Conservation (phyloP, 2,113 vertebrate species). For the Xenus cinereus region DNA sequence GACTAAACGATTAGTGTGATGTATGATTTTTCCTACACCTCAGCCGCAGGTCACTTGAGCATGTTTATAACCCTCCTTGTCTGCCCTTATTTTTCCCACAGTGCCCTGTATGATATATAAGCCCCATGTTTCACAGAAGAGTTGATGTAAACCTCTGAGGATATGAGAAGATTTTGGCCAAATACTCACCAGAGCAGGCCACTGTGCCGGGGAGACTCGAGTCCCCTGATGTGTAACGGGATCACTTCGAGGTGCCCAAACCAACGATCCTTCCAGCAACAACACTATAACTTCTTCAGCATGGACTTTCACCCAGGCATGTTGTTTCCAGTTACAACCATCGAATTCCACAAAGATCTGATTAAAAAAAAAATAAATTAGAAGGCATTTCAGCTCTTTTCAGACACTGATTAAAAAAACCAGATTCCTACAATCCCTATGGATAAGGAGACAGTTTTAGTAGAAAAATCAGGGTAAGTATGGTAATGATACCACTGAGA, state of each 20-base stretch:
- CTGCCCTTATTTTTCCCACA: background rate
- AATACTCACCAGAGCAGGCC: constrained; percentile 92
- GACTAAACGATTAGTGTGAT: background rate
- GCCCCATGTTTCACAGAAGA: background rate
- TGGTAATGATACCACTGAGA: background rate
- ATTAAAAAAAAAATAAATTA: background rate
- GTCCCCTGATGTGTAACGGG: constrained; percentile 71
- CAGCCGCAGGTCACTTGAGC: background rate
- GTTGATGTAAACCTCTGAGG: background rate
- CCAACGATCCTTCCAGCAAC: constrained; percentile 88
- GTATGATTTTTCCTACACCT: background rate
- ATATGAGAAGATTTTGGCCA: background rate
- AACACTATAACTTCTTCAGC: constrained; percentile 91
- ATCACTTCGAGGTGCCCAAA: constrained; percentile 87
- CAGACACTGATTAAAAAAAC: background rate
- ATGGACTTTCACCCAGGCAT: constrained; percentile 95
- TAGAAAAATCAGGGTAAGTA: background rate
- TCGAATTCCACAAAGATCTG: constrained; percentile 98
- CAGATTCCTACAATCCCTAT: background rate
- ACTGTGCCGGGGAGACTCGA: constrained; percentile 75
- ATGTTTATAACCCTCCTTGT: background rate
- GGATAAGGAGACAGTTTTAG: background rate
- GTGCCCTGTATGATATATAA: background rate
- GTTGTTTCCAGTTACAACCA: constrained; percentile 84
- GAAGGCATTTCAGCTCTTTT: background rate